phyloP scores from a whole-genome alignment of 2,797 vertebrate species.

The Sebastes kiyomatsui region DNA sequence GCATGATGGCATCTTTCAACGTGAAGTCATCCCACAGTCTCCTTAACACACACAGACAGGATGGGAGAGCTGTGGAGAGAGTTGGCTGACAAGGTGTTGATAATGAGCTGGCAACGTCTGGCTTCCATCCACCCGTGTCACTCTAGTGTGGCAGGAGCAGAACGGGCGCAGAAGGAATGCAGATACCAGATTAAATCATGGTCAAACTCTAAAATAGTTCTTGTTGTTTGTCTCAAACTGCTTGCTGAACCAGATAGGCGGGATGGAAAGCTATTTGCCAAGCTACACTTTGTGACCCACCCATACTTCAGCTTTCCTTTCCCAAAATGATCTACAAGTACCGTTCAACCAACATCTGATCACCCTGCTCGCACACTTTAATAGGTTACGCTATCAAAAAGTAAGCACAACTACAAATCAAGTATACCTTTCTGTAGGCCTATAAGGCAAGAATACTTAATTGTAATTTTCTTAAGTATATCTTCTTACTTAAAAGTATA shows the following conservation, averaged over 20 bases:
- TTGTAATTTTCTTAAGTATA: too few relatives aligned
- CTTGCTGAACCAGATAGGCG: conserved; percentile 29
- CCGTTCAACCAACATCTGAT: neutral
- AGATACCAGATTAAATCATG: conserved; percentile 32
- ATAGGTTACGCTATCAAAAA: too few relatives aligned
- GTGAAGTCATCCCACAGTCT: conserved; percentile 31
- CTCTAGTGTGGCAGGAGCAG: conserved; percentile 27
- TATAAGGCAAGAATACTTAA: too few relatives aligned
- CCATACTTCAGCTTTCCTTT: neutral
- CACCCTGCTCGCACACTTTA: neutral
- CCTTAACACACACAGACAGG: conserved; percentile 11
- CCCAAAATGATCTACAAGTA: neutral
- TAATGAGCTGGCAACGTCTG: conserved; percentile 69
- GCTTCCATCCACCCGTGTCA: conserved; percentile 53
- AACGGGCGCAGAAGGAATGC: conserved; percentile 6
- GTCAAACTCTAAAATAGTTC: conserved; percentile 29
- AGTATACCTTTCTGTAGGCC: too few relatives aligned
- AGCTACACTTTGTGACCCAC: neutral
- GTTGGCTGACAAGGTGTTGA: conserved; percentile 59
- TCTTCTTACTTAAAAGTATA: too few relatives aligned
- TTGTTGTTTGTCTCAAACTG: conserved; percentile 7
- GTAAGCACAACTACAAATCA: too few relatives aligned
- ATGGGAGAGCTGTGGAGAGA: conserved; percentile 36
- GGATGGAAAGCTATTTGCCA: neutral
- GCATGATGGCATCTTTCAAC: conserved; percentile 38